A percentile compares a stretch with the other conserved stretches of the same genome.
Evolutionary conservation across 2,797 vertebrate species (phyloP).

Genomic region (Antennarius maculatus): DNA sequence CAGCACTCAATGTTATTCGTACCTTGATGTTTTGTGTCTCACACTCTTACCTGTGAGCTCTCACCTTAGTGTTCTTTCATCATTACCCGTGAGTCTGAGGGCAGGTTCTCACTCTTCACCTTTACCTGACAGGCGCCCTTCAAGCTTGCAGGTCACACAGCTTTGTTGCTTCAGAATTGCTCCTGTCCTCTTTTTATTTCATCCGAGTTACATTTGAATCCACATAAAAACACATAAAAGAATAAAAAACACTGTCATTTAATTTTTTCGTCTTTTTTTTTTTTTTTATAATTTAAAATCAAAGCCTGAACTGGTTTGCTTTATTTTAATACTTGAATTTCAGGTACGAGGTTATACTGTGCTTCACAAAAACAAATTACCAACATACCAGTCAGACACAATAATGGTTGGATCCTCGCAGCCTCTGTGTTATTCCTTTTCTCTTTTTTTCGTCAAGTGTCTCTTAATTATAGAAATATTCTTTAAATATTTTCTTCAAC

Average conservation of each 20-base stretch:
- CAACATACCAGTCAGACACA: background rate
- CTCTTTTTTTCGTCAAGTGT: background rate
- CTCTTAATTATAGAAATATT: background rate
- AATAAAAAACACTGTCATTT: background rate
- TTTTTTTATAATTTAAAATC: background rate
- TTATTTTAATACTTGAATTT: background rate
- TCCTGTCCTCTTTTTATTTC: background rate
- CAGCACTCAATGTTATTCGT: background rate
- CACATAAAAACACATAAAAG: background rate
- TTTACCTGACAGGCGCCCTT: slow-evolving; percentile 41
- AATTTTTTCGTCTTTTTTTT: background rate
- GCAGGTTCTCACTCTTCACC: slow-evolving; percentile 30
- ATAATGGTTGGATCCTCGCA: background rate
- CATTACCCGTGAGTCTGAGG: slow-evolving; percentile 37
- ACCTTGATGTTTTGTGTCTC: background rate
- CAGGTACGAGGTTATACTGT: background rate
- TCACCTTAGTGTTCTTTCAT: slow-evolving; percentile 23
- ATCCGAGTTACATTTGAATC: background rate
- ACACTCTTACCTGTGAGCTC: slow-evolving; percentile 23
- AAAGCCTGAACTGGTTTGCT: background rate
- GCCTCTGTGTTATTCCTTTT: background rate
- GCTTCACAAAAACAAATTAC: background rate
- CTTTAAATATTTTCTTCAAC: background rate
- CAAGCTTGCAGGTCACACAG: slow-evolving; percentile 13
- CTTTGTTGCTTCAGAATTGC: slow-evolving; percentile 8